Percentiles rank a stretch among this genome's conserved stretches.
phyloP scores from a whole-genome alignment of 2,888 invertebrate genomes.

The Harpagoxenus sublaevis region DNA sequence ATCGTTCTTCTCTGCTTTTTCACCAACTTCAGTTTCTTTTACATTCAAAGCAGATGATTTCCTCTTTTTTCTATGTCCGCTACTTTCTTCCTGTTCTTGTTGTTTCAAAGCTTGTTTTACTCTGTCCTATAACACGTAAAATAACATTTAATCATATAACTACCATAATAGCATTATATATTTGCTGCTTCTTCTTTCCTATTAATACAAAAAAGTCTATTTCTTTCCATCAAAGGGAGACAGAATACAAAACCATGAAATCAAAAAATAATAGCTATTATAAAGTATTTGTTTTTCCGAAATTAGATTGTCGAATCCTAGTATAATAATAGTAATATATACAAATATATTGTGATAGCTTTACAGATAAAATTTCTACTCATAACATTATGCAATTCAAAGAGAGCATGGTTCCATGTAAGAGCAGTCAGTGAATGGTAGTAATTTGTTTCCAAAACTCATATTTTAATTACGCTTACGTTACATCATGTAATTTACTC shows the following conservation, averaged over 20 bases:
- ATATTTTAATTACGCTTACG: not conserved
- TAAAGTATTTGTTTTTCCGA: too few relatives aligned
- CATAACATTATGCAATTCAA: not conserved
- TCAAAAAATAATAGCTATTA: too few relatives aligned
- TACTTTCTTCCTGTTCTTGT: constrained; percentile 91
- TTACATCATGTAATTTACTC: not conserved
- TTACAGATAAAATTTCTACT: not conserved
- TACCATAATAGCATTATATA: constrained; percentile 8
- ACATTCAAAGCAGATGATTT: constrained; percentile 80
- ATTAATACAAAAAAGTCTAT: not conserved
- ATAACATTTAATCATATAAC: not conserved
- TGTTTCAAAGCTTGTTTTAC: constrained; percentile 92
- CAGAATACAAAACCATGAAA: not conserved
- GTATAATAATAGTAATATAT: too few relatives aligned
- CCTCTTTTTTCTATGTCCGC: constrained; percentile 90
- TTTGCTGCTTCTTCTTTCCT: not conserved
- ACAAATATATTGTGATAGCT: too few relatives aligned
- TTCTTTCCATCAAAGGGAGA: not conserved
- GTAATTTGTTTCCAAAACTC: not conserved
- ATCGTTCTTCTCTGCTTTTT: constrained; percentile 81
- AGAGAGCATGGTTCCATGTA: not conserved
- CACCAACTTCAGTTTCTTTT: constrained; percentile 84
- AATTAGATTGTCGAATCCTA: too few relatives aligned
- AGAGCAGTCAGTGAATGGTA: not conserved
- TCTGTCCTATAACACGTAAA: constrained; percentile 86